Evolutionary conservation across 2,113 vertebrate species (phyloP), one percentile per base, ranked within the genome.

Genomic region (Oncorhynchus keta): DNA sequence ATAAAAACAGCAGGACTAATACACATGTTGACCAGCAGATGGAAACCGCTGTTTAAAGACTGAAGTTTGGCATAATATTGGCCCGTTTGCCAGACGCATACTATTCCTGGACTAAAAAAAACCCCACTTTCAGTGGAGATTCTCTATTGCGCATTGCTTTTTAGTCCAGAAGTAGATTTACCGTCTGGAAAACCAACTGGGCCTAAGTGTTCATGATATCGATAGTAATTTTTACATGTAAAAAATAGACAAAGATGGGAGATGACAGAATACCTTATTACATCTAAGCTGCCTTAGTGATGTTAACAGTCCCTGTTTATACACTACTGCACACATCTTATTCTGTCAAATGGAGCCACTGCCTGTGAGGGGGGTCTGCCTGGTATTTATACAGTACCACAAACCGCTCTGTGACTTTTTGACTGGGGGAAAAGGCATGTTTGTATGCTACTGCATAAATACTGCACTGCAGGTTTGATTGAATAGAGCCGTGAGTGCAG

Each of bases 21-120:
- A 86, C 78, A 89, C 39, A 75, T 77, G 82, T 89, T 87, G 75
- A 89, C 78, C 79, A 77, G 87, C 78, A 75, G 68, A 77, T 73
- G 49, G 82, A 78, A 66, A 67, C 77, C 72, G 59, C 59, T 30
- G 51, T 73, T 61, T 72, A 77, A 26, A 16, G 68, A 81, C 79
- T 76, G 71, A 67, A 45, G 68, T 82, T 79, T 76, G 78, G 81
- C 74, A 83, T 80, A 68, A 81, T 67, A 55, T 55, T 14, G 16
- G 51, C 14, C 51, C 49, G 49, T 45, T 45, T 55, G 49, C 16
- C 49, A 55, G 49, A 55, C 14, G 14, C 16, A 16, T 16, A 4
- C 16, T 14, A 55, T 16, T 55, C 12, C 12, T 55, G 12, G 3
- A 55, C 12, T 1, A 45, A 45, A 55, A 18, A 55, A 55, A 51